Evolutionary conservation across 2,888 invertebrate genomes (phyloP), one percentile per base, ranked within the genome.

Genomic region (Gymnocheta viridis): DNA sequence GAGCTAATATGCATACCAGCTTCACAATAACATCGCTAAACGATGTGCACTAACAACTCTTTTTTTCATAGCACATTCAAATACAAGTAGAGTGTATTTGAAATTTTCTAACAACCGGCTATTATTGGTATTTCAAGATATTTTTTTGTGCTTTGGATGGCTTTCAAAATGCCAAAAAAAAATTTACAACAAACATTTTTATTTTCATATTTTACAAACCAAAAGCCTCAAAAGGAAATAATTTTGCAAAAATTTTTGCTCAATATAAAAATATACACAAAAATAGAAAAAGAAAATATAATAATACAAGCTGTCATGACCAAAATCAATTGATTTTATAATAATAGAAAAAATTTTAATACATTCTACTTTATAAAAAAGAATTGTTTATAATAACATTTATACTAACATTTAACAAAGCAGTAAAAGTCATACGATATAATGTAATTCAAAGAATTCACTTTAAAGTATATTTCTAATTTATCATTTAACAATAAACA

Each of bases 271-370:
- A 60, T 51, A 51, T 62, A 17, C 38, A 62, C 7, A 62, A 27
- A 51, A 60, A 54, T 51, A n/a, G 4, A 24, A 54, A 4, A 67
- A 32, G 24, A 47, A 60, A 51, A 64, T n/a, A 24, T 0, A 29
- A 7, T 2, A 17, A 17, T 19, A 47, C 1, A 56, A 64, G 56
- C 54, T 66, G 66, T 76, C 76, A 66, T 76, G 66, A 66, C 76
- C 66, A 76, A 66, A 66, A 76, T 76, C 76, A 66, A 76, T 76
- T 66, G 66, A 32, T 41, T 51, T 38, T 27, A 41, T 38, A 62
- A 74, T 14, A 66, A 44, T 14, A 22, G 14, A 56, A 54, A 44
- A 66, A 66, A 44, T n/a, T 12, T 24, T 10, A 54, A 54, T 17
- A 56, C 22, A 44, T 74, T 64, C 44, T 14, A 10, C 9, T 38